A percentile compares a stretch with the other conserved stretches of the same genome.
Evolutionary conservation across 2,888 invertebrate genomes (phyloP).

Genomic region (Brachypterus glaber): DNA sequence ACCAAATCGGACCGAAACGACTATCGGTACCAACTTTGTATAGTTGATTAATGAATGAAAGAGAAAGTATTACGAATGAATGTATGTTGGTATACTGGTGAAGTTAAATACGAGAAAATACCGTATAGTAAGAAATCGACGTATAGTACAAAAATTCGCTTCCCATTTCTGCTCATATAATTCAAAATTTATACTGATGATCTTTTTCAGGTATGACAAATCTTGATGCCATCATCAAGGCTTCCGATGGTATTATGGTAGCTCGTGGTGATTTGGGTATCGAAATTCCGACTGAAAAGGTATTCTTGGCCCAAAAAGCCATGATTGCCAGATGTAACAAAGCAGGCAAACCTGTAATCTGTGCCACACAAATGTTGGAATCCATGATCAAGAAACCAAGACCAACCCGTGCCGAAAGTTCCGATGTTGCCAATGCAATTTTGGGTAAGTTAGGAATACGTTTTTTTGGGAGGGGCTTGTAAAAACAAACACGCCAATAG

Average conservation of each 20-base stretch:
- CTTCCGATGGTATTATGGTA: constrained; percentile 96
- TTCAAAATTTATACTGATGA: too few species aligned
- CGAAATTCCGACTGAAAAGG: constrained; percentile 95
- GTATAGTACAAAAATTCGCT: too few species aligned
- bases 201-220: constrained; percentile 54
- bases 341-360: constrained; percentile 93
- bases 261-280: constrained; percentile 88
- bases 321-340: constrained; percentile 97
- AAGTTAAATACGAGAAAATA: too few species aligned
- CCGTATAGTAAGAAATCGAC: too few species aligned
- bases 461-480: too few species aligned
- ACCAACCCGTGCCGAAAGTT: constrained; percentile 91
- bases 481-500: too few species aligned
- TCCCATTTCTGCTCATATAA: too few species aligned
- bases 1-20: too few species aligned
- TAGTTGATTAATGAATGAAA: too few species aligned
- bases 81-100: too few species aligned
- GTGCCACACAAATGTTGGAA: constrained; percentile 98
- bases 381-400: constrained; percentile 98
- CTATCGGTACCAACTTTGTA: too few species aligned
- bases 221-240: constrained; percentile 86
- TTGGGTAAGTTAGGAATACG: constrained; percentile 49
- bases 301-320: constrained; percentile 95
- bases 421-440: constrained; percentile 96
- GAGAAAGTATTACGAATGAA: too few species aligned